Evolutionary conservation across 1,140 invertebrate species (phyloP), one percentile per base, ranked within the genome.

Genomic region (Drosophila gunungcola): DNA sequence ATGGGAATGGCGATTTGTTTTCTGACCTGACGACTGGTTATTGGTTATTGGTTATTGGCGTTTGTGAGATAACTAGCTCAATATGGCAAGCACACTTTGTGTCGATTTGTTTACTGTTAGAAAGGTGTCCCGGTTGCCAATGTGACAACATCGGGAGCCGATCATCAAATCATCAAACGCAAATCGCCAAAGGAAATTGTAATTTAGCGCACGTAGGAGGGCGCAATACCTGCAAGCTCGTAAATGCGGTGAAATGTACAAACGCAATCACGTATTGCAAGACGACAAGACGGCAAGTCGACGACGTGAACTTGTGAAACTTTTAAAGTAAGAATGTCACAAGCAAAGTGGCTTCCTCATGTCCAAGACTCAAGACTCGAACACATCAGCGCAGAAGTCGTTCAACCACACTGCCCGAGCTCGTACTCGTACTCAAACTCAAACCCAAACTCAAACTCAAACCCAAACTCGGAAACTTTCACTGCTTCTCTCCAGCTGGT

Each of bases 71-170:
- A 32, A 49, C 32, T 49, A 4, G 1, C 27, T 3, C 10, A 49
- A 49, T 9, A 29, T 48, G 25, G 21, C 21, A 27, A 46, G 16
- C 16, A 29, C 4, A 29, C 16, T 49, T 7, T 34, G 29, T 32
- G 48, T 21, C 42, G 13, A 16, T 43, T 21, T 43, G 13, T 7
- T 9, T 34, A 29, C 57, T 57, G 38, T 36, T 83, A 80, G 64
- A 65, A 80, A 72, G 72, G 64, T 80, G 77, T 21, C 69, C 67
- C 63, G 41, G 56, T 64, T 72, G 48, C 80, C 80, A 70, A 76
- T 83, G 83, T 84, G 80, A 65, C 80, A 80, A 81, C 73, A 73
- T 57, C 67, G 49, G 29, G 27, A 4, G 49, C 2, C 46, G 46
- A 49, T 32, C 13, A 21, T 38, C 67, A 49, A 60, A 11, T 25